These are phyloP conservation scores for Buteo buteo DNA, from an alignment of 2,113 vertebrate genomes.

Conservation along the genomic window DNA sequence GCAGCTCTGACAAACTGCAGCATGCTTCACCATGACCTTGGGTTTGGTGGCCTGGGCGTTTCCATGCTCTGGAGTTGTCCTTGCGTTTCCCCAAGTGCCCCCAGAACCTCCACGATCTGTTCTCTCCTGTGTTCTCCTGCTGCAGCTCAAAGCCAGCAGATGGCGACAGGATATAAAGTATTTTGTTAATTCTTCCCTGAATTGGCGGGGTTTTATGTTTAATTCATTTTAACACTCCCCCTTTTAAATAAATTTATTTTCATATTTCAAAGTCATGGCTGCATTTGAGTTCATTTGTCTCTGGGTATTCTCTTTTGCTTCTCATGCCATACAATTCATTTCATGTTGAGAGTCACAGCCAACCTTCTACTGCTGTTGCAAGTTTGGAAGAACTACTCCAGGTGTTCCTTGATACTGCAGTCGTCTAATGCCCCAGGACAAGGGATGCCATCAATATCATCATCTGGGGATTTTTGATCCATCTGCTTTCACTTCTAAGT, in stretches of 20 bases:
- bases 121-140: neutral
- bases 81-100: accelerated
- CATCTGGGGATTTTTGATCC: neutral
- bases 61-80: neutral
- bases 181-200: neutral
- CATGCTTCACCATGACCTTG: neutral
- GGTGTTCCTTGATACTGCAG: neutral
- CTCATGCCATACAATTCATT: accelerated
- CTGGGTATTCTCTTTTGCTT: neutral
- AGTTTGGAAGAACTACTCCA: neutral
- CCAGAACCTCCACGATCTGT: neutral
- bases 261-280: neutral
- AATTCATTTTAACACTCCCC: neutral
- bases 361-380: neutral
- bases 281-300: neutral
- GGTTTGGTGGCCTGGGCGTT: neutral
- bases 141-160: conserved; percentile 33
- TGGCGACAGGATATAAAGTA: conserved; percentile 60
- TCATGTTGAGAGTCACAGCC: neutral
- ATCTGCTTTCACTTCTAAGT: neutral
- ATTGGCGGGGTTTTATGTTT: neutral
- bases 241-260: neutral
- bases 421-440: neutral
- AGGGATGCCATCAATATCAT: neutral
- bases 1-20: neutral